Conservation (phyloP, 1,140 invertebrate species). For the Antheraea pernyi region DNA sequence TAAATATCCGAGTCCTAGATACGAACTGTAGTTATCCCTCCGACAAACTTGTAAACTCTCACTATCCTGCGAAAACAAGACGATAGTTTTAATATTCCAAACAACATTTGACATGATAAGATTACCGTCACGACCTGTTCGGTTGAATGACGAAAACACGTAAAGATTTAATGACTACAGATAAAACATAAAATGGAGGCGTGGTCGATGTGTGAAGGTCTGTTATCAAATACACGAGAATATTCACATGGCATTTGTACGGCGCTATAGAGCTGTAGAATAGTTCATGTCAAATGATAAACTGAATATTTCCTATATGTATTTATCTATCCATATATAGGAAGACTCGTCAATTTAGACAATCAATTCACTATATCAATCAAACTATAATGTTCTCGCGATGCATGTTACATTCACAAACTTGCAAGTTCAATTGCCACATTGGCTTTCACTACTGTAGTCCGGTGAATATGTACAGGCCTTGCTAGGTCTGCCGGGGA, state of each 20-base stretch:
- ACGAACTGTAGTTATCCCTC: conserved; percentile 36
- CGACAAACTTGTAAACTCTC: conserved; percentile 67
- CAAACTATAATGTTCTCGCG: too few relatives aligned
- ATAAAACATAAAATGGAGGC: conserved; percentile 44
- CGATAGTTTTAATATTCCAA: conserved; percentile 3
- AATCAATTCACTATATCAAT: too few relatives aligned
- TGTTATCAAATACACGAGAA: conserved; percentile 40
- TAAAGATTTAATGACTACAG: conserved; percentile 28
- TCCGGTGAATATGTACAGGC: too few relatives aligned
- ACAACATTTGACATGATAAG: conserved; percentile 55
- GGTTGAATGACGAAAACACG: conserved; percentile 38
- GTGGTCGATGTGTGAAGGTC: conserved; percentile 29
- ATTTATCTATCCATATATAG: too few relatives aligned
- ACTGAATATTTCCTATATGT: too few relatives aligned
- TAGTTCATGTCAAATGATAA: not conserved
- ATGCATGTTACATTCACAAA: too few relatives aligned
- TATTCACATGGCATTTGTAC: not conserved
- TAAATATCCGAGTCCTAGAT: conserved; percentile 29
- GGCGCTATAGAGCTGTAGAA: not conserved
- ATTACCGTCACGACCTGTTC: conserved; percentile 56
- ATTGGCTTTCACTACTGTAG: too few relatives aligned
- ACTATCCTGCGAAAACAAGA: conserved; percentile 29
- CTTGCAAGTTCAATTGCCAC: too few relatives aligned
- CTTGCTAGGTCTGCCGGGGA: too few relatives aligned
- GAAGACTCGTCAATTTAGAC: too few relatives aligned